These are phyloP conservation scores for Brenthis daphne DNA, from an alignment of 2,888 invertebrate genomes.

Conservation along the genomic window DNA sequence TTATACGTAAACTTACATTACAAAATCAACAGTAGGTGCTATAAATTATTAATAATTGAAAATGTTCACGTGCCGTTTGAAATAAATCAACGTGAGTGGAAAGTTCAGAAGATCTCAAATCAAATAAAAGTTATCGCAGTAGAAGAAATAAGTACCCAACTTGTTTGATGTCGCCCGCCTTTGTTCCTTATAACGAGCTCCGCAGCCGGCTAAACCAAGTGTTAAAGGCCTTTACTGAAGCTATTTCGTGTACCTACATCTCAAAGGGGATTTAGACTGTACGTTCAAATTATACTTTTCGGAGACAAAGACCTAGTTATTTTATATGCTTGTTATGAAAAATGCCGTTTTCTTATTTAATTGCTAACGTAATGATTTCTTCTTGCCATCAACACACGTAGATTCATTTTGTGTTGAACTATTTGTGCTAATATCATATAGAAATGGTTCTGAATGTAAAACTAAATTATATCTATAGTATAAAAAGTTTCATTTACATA, in stretches of 20 bases:
- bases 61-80: constrained; percentile 23
- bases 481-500: too few relatives aligned
- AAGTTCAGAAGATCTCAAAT: constrained; percentile 36
- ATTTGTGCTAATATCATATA: too few relatives aligned
- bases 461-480: too few relatives aligned
- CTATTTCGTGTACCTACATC: constrained; percentile 33
- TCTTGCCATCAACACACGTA: not conserved
- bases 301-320: not conserved
- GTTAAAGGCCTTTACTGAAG: constrained; percentile 51
- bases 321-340: constrained; percentile 6
- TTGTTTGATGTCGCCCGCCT: constrained; percentile 67
- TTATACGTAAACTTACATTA: not conserved
- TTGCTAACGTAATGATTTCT: not conserved
- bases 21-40: not conserved
- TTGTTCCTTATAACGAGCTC: constrained; percentile 70
- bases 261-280: constrained; percentile 31
- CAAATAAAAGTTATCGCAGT: constrained; percentile 38
- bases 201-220: constrained; percentile 55
- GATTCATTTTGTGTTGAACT: too few relatives aligned
- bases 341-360: not conserved
- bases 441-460: too few relatives aligned
- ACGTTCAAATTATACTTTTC: constrained; percentile 16
- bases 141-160: constrained; percentile 38
- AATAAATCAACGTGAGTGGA: constrained; percentile 32
- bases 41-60: constrained; percentile 16